These are phyloP conservation scores for Lates calcarifer DNA, from an alignment of 2,113 vertebrate species.

Conservation along the genomic window DNA sequence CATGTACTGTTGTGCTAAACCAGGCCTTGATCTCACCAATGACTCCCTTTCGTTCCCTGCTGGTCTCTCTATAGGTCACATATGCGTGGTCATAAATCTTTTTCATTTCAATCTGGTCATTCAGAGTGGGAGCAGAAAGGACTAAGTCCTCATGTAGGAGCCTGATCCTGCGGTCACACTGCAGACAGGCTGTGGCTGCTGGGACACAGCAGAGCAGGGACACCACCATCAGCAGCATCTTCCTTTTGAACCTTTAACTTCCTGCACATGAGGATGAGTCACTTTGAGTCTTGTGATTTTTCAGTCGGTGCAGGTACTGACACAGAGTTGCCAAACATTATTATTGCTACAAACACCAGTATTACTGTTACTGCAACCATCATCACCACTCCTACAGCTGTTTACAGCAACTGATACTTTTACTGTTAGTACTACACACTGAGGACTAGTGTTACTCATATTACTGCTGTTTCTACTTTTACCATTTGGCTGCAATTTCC, in stretches of 20 bases:
- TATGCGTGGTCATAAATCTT: constrained; percentile 69
- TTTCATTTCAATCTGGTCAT: constrained; percentile 65
- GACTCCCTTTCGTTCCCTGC: constrained; percentile 63
- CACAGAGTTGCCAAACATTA: constrained; percentile 11
- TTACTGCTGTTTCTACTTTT: neutral
- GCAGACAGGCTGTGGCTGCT: constrained; percentile 72
- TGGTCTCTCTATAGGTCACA: constrained; percentile 66
- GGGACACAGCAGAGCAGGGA: constrained; percentile 47
- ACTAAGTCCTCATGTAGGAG: constrained; percentile 72
- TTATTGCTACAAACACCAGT: neutral
- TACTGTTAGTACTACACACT: neutral
- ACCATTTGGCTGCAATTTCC: neutral
- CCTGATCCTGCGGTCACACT: constrained; percentile 75
- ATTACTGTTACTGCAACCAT: neutral
- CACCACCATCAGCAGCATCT: constrained; percentile 57
- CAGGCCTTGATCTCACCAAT: constrained; percentile 73
- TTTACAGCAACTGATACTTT: neutral
- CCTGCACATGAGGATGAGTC: constrained; percentile 23
- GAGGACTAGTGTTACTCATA: neutral
- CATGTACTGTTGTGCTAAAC: neutral
- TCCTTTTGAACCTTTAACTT: neutral
- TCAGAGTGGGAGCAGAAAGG: constrained; percentile 36
- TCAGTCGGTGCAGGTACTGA: neutral
- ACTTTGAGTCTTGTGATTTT: constrained; percentile 6
- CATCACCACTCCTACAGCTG: neutral